Conservation (phyloP, 2,888 invertebrate species). For the Hypena proboscidalis region DNA sequence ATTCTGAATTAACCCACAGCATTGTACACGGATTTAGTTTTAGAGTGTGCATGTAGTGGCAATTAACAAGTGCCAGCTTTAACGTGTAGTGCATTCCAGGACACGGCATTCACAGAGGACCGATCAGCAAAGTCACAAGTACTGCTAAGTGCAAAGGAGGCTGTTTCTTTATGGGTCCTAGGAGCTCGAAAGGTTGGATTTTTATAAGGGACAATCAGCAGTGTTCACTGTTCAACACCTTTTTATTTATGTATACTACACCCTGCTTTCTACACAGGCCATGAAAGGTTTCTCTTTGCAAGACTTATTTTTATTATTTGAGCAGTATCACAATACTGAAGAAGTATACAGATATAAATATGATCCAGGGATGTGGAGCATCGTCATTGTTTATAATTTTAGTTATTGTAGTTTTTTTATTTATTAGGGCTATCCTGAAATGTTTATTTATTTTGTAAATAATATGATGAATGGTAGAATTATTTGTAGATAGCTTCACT, state of each 20-base stretch:
- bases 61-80: constrained; percentile 77
- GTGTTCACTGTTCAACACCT: constrained; percentile 60
- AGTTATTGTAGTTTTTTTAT: no score
- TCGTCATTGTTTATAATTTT: not conserved
- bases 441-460: constrained; percentile 15
- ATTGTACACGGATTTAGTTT: constrained; percentile 51
- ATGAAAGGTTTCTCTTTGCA: constrained; percentile 19
- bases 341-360: constrained; percentile 2
- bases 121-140: constrained; percentile 89
- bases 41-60: constrained; percentile 78
- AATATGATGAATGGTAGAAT: constrained; percentile 11
- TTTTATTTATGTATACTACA: constrained; percentile 44
- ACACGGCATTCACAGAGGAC: constrained; percentile 89
- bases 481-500: constrained; percentile 33
- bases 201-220: constrained; percentile 60
- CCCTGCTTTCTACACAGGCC: constrained; percentile 41
- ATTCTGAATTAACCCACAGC: constrained; percentile 46
- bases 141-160: constrained; percentile 96
- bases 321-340: not conserved
- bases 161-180: constrained; percentile 97
- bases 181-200: constrained; percentile 95
- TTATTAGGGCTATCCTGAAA: not conserved
- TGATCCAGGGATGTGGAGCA: not conserved
- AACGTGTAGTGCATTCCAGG: constrained; percentile 87
- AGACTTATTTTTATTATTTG: constrained; percentile 5